Conservation (phyloP, 2,888 invertebrate genomes). For the Amiota mariae region DNA sequence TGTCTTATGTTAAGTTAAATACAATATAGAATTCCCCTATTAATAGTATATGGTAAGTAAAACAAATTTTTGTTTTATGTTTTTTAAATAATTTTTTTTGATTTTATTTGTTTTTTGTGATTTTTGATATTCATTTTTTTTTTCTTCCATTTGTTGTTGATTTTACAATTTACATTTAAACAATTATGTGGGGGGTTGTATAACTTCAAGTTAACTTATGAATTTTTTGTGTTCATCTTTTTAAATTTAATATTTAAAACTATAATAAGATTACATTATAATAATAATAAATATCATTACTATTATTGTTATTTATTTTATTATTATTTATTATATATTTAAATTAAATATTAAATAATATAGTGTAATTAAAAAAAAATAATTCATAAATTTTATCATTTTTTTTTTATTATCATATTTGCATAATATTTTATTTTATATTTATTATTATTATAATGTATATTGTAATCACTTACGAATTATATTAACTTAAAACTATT, state of each 20-base stretch:
- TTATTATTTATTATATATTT: too few relatives aligned
- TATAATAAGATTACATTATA: too few relatives aligned
- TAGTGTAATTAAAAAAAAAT: too few relatives aligned
- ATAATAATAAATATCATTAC: too few relatives aligned
- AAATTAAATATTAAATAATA: too few relatives aligned
- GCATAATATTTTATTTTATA: conserved; percentile 15
- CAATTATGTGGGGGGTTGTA: conserved; percentile 1
- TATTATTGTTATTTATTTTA: too few relatives aligned
- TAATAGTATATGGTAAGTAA: too few relatives aligned
- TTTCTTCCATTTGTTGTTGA: conserved; percentile 36
- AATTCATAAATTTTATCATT: too few relatives aligned
- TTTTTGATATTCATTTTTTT: conserved; percentile 41
- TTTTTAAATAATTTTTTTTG: conserved; percentile 65
- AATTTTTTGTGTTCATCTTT: too few relatives aligned
- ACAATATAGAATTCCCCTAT: too few relatives aligned
- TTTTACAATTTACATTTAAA: conserved; percentile 23
- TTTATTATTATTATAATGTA: conserved; percentile 31
- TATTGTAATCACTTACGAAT: conserved; percentile 6
- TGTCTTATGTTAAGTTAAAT: too few relatives aligned
- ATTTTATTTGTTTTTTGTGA: conserved; percentile 39
- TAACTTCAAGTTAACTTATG: conserved; percentile 1
- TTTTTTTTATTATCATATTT: conserved; percentile 1
- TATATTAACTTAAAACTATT: conserved; percentile 60
- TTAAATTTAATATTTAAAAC: too few relatives aligned
- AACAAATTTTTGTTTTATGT: background rate